Evolutionary conservation across 30 jellyfish, hydroid and myxozoan species (phyloP).

Genomic region (Mastigias papua): DNA sequence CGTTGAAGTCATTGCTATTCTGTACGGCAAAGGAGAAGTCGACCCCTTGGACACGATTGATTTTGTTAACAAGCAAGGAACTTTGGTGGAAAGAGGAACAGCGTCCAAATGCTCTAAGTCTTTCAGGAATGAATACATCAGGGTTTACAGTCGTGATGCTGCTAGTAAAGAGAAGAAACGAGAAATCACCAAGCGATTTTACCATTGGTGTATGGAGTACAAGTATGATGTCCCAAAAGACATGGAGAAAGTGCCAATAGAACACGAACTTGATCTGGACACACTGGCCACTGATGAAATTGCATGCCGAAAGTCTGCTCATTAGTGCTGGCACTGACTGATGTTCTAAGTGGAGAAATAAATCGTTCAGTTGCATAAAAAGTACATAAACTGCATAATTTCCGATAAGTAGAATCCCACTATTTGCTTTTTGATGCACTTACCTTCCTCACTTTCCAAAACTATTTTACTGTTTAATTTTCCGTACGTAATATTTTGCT

Average conservation of each 20-base stretch:
- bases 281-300: not conserved
- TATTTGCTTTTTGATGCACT: too few species aligned
- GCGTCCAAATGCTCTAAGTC: not conserved
- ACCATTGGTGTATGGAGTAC: conserved; percentile 35
- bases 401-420: too few species aligned
- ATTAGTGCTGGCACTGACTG: too few species aligned
- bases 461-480: too few species aligned
- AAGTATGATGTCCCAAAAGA: conserved; percentile 37
- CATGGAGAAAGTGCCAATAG: conserved; percentile 55
- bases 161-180: not conserved
- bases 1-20: conserved; percentile 35
- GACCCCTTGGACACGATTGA: conserved; percentile 57
- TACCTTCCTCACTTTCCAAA: too few species aligned
- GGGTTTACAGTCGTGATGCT: conserved; percentile 51
- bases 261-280: conserved; percentile 12
- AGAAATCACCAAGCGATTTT: conserved; percentile 30
- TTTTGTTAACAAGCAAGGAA: conserved; percentile 44
- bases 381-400: too few species aligned
- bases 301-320: not conserved
- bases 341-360: too few species aligned
- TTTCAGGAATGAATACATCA: conserved; percentile 32
- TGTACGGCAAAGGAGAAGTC: conserved; percentile 16
- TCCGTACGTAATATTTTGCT: too few species aligned
- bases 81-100: not conserved
- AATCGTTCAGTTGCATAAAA: too few species aligned